phyloP scores from a whole-genome alignment of 2,797 vertebrate species.

The Masticophis lateralis region DNA sequence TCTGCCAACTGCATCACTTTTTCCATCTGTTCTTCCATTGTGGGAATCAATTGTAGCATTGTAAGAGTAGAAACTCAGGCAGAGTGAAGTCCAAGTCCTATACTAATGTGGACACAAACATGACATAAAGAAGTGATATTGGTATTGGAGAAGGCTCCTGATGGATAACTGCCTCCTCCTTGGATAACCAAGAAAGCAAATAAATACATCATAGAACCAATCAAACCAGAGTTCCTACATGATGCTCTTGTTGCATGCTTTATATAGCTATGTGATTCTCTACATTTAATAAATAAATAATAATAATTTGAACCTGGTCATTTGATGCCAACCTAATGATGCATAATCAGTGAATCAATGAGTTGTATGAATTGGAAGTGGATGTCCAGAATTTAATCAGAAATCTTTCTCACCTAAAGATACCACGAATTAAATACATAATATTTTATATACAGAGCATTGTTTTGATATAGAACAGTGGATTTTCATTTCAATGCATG shows the following conservation, averaged over 20 bases:
- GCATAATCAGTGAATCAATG: not conserved
- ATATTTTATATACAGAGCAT: not conserved
- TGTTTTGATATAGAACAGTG: not conserved
- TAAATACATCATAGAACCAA: not conserved
- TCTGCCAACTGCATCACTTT: not conserved
- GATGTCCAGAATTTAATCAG: not conserved
- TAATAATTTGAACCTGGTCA: not conserved
- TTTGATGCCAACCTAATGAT: not conserved
- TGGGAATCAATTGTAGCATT: not conserved
- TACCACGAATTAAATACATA: not conserved
- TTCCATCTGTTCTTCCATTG: not conserved
- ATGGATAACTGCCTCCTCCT: not conserved
- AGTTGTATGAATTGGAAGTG: not conserved
- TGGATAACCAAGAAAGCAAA: not conserved
- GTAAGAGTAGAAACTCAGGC: not conserved
- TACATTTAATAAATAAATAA: not conserved
- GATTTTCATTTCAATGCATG: not conserved
- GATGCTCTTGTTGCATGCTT: not conserved
- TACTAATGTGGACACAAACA: not conserved
- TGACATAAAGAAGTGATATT: not conserved
- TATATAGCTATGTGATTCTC: not conserved
- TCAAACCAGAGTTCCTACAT: not conserved
- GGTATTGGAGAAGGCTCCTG: not conserved
- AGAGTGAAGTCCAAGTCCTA: not conserved
- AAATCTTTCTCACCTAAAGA: not conserved